These are phyloP conservation scores for Gila orcuttii DNA, from an alignment of 2,113 vertebrate genomes.

Conservation along the genomic window DNA sequence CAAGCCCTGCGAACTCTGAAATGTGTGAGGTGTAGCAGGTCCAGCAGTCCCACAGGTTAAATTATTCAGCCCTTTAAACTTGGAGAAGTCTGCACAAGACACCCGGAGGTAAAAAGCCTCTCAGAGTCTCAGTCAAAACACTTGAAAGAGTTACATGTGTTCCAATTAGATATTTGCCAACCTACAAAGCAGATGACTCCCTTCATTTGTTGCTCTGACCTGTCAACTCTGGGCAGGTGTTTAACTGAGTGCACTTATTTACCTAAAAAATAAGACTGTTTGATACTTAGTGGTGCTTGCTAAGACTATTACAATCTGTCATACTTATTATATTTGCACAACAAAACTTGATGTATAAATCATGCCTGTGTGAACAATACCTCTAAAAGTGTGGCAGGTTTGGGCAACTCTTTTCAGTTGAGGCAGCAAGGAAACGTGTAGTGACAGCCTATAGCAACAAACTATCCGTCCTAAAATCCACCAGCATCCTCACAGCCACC, in stretches of 20 bases:
- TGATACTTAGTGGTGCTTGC: not conserved
- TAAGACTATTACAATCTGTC: not conserved
- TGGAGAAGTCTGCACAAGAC: constrained; percentile 55
- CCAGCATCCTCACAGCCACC: too few species aligned
- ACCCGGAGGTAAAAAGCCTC: constrained; percentile 51
- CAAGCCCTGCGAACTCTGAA: constrained; percentile 63
- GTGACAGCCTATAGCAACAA: too few species aligned
- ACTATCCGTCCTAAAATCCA: too few species aligned
- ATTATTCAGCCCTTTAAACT: constrained; percentile 70
- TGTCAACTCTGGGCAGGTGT: constrained; percentile 20
- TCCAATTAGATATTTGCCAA: constrained; percentile 55
- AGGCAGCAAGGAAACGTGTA: too few species aligned
- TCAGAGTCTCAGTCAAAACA: constrained; percentile 57
- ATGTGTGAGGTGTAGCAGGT: constrained; percentile 59
- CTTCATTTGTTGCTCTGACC: constrained; percentile 42
- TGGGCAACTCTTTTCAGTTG: too few species aligned
- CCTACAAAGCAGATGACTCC: constrained; percentile 49
- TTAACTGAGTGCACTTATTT: not conserved
- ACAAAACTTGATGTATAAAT: not conserved
- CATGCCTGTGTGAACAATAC: not conserved
- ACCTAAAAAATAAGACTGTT: not conserved
- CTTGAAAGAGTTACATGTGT: constrained; percentile 55
- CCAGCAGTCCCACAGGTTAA: constrained; percentile 66
- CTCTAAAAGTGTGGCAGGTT: not conserved
- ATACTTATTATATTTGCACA: not conserved